Base-by-base conservation (phyloP, 2,113 vertebrate genomes). In the Oophaga pumilio region DNA sequence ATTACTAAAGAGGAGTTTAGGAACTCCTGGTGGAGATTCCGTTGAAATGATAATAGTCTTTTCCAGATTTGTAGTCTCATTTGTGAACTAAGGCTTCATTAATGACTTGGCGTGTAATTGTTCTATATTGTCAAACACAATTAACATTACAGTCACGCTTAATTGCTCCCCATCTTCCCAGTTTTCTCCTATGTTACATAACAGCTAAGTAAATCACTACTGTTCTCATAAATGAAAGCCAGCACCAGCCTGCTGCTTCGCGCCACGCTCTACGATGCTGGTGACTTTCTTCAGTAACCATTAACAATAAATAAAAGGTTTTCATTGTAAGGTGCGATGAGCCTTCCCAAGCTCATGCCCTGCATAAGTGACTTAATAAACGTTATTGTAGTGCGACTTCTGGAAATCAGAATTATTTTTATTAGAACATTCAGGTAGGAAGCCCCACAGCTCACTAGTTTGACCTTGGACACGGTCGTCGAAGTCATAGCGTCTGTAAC, bases 301-400 rank as follows among this genome's bases (percentile, higher is more conserved):
- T 57, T 84, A 59, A 73, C 68, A 74, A 43, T 57, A 18, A 73
- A 84, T 56, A 73, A 73, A 84, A 59, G 69, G n/a, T 17, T 84
- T 84, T 84, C 52, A 84, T 20, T 85, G 66, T 59, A 85, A 56
- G 68, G 68, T 60, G 69, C 68, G 74, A 85, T 43, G 82, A 74
- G 82, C 82, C 68, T 85, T 60, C 20, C 7, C 52, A 22, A 74
- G 83, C 69, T 85, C 56, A 84, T 71, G 57, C 50, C 82, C 22
- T 43, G 24, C 52, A 73, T 59, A 53, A 43, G 49, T 69, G 49
- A 68, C 82, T 73, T 84, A 56, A 84, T 71, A 84, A 57, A 84
- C 66, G n/a, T 84, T 52, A 69, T 74, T 74, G 53, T 59, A 73
- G 82, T 74, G 24, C 69, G n/a, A 24, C 56, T 50, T 8, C 56